Evolutionary conservation across 2,888 invertebrate genomes (phyloP), one percentile per base, ranked within the genome.

Genomic region (Sipha maydis): DNA sequence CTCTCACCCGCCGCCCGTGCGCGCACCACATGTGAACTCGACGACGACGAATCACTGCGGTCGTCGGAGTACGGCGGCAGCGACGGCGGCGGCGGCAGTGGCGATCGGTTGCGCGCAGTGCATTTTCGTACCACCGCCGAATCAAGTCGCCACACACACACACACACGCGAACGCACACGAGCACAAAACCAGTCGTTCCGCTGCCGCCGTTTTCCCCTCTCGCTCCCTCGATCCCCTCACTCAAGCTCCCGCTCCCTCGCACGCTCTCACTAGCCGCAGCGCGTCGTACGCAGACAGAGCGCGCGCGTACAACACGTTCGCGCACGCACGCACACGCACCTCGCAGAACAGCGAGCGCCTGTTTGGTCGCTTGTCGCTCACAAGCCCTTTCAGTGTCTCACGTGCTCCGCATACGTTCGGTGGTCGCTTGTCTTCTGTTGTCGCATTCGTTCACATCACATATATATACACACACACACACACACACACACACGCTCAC

Each of bases 371-470:
- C n/a, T 31, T 73, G 75, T 11, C 48, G 77, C 34, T 28, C 56
- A 28, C 8, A 38, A 75, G 56, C 67, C 88, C 88, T 82, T 82
- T 86, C 79, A 88, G 88, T 88, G 88, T 88, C 88, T 88, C 88
- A 88, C 88, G 88, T 88, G 88, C 73, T 82, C 82, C 61, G 80
- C 88, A 61, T 88, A 82, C 75, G 88, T 67, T 19, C 61, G 82
- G 88, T 88, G 75, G 82, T 88, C 19, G 41, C 11, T 82, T 14
- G 75, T 73, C 71, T 34, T 71, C 67, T 14, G 38, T 34, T 14
- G 38, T 34, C 38, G 28, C 38, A 1, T 31, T 28, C 56, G 31
- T 56, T 69, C n/a, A 25, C 71, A n/a, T 34, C 73, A 48, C 4
- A 83, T n/a, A 82, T 3, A 71, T 17, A 67, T n/a, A 25, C 28